Conservation (phyloP, 2,113 vertebrate species). For the Malurus cyaneus region DNA sequence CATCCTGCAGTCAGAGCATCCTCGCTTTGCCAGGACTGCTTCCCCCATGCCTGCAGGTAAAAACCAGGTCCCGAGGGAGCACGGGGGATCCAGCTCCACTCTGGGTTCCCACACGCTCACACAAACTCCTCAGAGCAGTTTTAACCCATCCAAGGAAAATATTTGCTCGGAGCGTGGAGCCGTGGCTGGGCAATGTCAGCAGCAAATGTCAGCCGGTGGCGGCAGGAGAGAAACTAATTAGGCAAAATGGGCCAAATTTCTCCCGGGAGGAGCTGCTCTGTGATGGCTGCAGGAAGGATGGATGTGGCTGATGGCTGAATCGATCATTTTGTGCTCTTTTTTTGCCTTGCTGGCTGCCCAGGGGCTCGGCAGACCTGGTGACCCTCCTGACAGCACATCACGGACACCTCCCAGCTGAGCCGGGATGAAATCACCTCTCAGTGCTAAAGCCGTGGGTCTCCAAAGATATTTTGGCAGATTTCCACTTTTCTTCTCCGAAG, state of each 20-base stretch:
- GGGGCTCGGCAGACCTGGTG: background rate
- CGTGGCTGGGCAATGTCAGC: background rate
- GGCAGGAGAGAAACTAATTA: background rate
- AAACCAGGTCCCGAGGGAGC: background rate
- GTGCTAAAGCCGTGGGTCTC: background rate
- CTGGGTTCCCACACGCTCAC: background rate
- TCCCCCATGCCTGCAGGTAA: background rate
- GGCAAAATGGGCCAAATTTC: background rate
- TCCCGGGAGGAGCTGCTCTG: background rate
- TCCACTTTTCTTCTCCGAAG: background rate
- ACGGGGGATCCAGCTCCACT: background rate
- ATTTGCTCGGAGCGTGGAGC: conserved; percentile 22
- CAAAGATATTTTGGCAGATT: background rate
- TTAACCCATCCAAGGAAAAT: conserved; percentile 55
- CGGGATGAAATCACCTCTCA: background rate
- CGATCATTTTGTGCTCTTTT: background rate
- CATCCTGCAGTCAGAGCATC: background rate
- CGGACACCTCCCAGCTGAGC: background rate
- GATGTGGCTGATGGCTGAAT: background rate
- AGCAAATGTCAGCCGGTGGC: conserved; percentile 1
- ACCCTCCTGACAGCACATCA: background rate
- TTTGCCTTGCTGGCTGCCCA: background rate
- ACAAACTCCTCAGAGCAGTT: background rate
- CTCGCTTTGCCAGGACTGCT: background rate
- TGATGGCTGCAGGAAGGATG: background rate